These are phyloP conservation scores for Tethea ocularis DNA, from an alignment of 2,888 invertebrate genomes.

Conservation along the genomic window DNA sequence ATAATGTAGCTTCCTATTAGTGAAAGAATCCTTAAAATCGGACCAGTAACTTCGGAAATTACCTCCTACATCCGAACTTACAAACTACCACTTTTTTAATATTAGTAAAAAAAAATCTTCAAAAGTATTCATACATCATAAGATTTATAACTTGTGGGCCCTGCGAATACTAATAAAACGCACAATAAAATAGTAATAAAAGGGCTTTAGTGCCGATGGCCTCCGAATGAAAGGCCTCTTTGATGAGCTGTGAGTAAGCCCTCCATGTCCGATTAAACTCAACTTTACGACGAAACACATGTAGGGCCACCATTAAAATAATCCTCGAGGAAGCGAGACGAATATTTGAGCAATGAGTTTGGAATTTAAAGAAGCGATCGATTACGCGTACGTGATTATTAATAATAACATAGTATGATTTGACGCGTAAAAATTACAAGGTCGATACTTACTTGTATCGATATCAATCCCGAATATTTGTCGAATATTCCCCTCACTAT, in stretches of 20 bases:
- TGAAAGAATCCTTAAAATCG: no score
- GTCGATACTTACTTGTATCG: no score
- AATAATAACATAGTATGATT: not conserved
- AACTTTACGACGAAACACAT: conserved; percentile 3
- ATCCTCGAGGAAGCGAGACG: not conserved
- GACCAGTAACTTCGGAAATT: no score
- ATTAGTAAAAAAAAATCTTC: not conserved
- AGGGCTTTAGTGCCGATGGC: not conserved
- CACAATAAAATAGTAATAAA: conserved; percentile 4
- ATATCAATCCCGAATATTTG: no score
- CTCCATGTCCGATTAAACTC: not conserved
- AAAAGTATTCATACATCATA: not conserved
- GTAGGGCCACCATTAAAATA: not conserved
- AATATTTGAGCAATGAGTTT: not conserved
- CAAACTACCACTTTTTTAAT: no score
- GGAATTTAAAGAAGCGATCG: not conserved
- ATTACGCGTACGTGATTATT: not conserved
- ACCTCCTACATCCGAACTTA: no score
- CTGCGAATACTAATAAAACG: not conserved
- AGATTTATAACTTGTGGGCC: not conserved
- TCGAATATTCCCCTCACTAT: no score
- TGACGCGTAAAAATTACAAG: not conserved
- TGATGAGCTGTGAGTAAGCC: not conserved
- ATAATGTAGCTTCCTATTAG: no score
- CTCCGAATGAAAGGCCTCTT: conserved; percentile 3